Percentiles rank a stretch among this genome's conserved stretches.
Conservation (phyloP, 2,797 vertebrate genomes). For the Apodemus agrarius region DNA sequence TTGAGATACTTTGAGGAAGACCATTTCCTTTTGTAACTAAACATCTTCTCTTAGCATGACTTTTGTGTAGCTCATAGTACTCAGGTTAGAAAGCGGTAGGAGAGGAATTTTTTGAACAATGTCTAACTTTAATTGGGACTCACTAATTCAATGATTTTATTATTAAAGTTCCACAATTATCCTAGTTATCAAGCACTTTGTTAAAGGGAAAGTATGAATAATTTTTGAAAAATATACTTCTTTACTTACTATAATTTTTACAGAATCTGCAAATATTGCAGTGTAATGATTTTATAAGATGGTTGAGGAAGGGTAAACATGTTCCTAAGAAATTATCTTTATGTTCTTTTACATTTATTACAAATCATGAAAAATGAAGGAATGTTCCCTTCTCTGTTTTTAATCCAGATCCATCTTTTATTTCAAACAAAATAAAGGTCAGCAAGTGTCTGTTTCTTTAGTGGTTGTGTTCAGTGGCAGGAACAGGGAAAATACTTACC, state of each 20-base stretch:
- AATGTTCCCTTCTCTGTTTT: slow-evolving; percentile 26
- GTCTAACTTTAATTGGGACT: slow-evolving; percentile 34
- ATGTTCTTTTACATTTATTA: slow-evolving; percentile 44
- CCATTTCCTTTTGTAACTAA: slow-evolving; percentile 51
- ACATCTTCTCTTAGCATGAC: slow-evolving; percentile 67
- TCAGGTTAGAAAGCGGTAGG: slow-evolving; percentile 35
- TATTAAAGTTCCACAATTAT: slow-evolving; percentile 24
- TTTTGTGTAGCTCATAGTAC: background rate
- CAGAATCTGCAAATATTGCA: slow-evolving; percentile 45
- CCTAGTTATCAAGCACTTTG: background rate
- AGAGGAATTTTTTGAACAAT: slow-evolving; percentile 54
- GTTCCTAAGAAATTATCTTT: slow-evolving; percentile 53
- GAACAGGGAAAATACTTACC: slow-evolving; percentile 89
- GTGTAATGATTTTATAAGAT: slow-evolving; percentile 57
- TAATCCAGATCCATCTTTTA: slow-evolving; percentile 54
- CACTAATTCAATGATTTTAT: slow-evolving; percentile 25
- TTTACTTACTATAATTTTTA: slow-evolving; percentile 50
- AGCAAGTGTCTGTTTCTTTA: slow-evolving; percentile 27
- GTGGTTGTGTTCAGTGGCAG: slow-evolving; percentile 17
- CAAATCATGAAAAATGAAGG: slow-evolving; percentile 35
- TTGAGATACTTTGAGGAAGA: slow-evolving; percentile 30
- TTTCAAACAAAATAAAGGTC: slow-evolving; percentile 63
- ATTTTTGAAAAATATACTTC: background rate
- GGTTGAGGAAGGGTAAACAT: background rate
- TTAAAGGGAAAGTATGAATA: background rate